Conservation (phyloP, 2,888 invertebrate species). For the Andricus quercusramuli region DNA sequence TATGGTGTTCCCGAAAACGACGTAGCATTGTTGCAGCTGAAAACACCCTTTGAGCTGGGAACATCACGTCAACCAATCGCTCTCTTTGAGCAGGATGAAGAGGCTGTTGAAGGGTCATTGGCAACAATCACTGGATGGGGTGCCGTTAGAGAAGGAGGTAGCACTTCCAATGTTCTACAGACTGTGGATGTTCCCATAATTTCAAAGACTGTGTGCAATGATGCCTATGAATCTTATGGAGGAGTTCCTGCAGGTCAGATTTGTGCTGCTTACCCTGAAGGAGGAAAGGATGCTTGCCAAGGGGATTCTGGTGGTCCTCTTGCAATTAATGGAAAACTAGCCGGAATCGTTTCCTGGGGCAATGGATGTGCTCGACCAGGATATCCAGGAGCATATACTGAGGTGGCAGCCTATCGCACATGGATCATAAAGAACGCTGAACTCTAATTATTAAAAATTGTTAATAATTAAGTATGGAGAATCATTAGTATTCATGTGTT, state of each 20-base stretch:
- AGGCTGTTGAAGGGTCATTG: neutral
- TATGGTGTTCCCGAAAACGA: conserved; percentile 34
- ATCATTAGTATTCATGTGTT: no score
- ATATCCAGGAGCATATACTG: conserved; percentile 78
- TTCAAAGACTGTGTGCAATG: conserved; percentile 78
- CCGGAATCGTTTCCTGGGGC: conserved; percentile 75
- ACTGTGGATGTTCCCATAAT: conserved; percentile 81
- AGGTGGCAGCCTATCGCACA: conserved; percentile 80
- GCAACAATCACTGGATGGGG: conserved; percentile 63
- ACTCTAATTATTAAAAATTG: no score
- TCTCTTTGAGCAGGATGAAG: neutral
- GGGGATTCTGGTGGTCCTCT: conserved; percentile 66
- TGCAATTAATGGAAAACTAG: conserved; percentile 50
- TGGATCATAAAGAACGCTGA: conserved; percentile 55
- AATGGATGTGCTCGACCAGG: conserved; percentile 80
- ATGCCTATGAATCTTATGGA: conserved; percentile 74
- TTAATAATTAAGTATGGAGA: no score
- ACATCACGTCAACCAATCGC: neutral
- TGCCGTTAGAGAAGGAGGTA: conserved; percentile 49
- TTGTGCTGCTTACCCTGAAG: conserved; percentile 81
- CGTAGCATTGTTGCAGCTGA: conserved; percentile 70
- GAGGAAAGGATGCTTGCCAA: conserved; percentile 77
- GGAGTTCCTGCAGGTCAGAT: conserved; percentile 76
- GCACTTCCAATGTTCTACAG: conserved; percentile 70
- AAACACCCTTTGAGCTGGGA: conserved; percentile 43